phyloP scores from a whole-genome alignment of 2,888 invertebrate species.

The Hirtodrosophila trivittata region DNA sequence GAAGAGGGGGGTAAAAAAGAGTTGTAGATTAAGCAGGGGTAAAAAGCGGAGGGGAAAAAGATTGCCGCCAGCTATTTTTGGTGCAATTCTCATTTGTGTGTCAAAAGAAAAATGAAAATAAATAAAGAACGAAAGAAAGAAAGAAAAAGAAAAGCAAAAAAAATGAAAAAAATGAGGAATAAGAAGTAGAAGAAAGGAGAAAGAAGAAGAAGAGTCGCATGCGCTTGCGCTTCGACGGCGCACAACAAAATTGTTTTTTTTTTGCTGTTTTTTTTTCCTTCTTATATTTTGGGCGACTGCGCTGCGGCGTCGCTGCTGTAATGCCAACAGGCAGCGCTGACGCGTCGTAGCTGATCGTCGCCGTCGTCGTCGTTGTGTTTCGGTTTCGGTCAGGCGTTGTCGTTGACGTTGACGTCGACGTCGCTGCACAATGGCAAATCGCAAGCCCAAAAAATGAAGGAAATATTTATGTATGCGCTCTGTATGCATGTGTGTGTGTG shows the following conservation, averaged over 20 bases:
- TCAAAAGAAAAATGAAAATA: slow-evolving; percentile 26
- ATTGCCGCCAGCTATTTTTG: neutral
- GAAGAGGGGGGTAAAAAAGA: neutral
- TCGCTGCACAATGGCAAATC: slow-evolving; percentile 61
- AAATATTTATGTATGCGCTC: slow-evolving; percentile 39
- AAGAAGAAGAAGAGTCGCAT: slow-evolving; percentile 36
- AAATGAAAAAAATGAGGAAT: slow-evolving; percentile 1
- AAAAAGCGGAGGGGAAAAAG: neutral
- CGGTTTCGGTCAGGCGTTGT: slow-evolving; percentile 27
- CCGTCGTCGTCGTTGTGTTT: slow-evolving; percentile 6
- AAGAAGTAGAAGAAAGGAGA: too few relatives aligned
- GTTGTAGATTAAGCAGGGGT: neutral
- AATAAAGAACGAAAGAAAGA: neutral
- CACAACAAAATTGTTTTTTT: slow-evolving; percentile 16
- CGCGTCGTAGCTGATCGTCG: slow-evolving; percentile 41
- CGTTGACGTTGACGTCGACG: slow-evolving; percentile 27
- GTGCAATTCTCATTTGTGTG: neutral
- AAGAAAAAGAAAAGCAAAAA: slow-evolving; percentile 6
- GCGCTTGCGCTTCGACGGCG: slow-evolving; percentile 26
- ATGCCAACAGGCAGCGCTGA: slow-evolving; percentile 32
- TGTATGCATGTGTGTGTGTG: slow-evolving; percentile 8
- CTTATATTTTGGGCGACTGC: slow-evolving; percentile 45
- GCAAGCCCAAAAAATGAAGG: slow-evolving; percentile 60
- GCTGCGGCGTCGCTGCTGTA: slow-evolving; percentile 43
- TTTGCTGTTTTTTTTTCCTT: neutral